phyloP scores from a whole-genome alignment of 2,797 vertebrate genomes.

The Chloroceryle inda region DNA sequence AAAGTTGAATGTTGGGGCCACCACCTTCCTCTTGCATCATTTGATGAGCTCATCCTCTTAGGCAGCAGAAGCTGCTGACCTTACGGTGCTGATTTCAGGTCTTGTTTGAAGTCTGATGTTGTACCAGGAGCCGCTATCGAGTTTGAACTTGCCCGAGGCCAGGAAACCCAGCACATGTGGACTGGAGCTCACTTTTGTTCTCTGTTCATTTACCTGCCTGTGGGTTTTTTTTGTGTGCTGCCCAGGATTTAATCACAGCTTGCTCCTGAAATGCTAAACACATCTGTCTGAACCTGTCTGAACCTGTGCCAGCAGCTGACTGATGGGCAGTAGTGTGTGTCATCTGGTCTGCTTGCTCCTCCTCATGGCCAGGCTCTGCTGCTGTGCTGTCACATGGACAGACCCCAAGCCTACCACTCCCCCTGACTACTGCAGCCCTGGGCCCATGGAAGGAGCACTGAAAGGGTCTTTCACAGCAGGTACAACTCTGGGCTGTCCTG shows the following conservation, averaged over 20 bases:
- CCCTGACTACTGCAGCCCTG: background rate
- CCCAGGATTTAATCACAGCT: background rate
- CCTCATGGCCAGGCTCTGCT: background rate
- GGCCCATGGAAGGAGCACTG: accelerated
- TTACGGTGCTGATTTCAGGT: background rate
- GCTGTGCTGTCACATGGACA: background rate
- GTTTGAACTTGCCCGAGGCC: background rate
- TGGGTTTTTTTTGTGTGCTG: background rate
- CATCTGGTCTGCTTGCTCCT: background rate
- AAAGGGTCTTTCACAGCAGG: background rate
- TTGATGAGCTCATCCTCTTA: background rate
- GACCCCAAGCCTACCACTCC: background rate
- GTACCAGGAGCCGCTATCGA: background rate
- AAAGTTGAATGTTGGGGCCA: background rate
- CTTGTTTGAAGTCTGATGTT: background rate
- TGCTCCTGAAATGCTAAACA: background rate
- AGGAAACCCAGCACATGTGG: background rate
- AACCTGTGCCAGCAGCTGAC: background rate
- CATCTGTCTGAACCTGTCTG: background rate
- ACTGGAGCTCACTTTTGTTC: background rate
- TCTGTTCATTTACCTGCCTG: background rate
- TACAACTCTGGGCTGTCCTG: background rate
- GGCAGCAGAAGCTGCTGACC: background rate
- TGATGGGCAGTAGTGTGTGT: background rate
- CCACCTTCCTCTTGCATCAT: background rate